Base-by-base conservation (phyloP, 2,797 vertebrate genomes). In the Tolypeutes matacus region DNA sequence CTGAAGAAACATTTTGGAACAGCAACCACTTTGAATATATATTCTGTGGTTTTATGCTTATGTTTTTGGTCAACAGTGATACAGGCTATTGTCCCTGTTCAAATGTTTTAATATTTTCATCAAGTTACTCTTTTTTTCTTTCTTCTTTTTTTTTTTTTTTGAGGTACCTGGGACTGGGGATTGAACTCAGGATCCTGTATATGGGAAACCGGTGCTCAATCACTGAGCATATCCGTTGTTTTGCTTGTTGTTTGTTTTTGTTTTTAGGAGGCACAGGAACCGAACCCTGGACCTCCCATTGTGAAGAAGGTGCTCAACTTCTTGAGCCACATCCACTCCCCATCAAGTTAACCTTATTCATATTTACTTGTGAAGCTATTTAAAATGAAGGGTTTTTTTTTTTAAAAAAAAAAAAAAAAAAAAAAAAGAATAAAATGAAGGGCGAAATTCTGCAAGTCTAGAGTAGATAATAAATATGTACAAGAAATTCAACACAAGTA, bases 301-400 rank as follows among this genome's bases (percentile, higher is more conserved):
- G 46, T 2, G 8, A 46, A 46, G 11, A 5, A 46, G 46, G 8
- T 46, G 46, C 5, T 46, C 46, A 46, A 46, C 46, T 8, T 1
- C 46, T 46, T 46, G 46, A 5, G 46, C 46, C 46, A 46, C 46
- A 46, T 46, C 46, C 9, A 9, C 46, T 46, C 46, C 46, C 46
- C 89, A 87, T 78, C 67, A 95, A 89, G 20, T 80, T 77, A 96
- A 70, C 78, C 51, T 87, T 92, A 96, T 36, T 94, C 92, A 15
- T 92, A 85, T 85, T 91, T 96, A 95, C 51, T 94, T 89, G 73
- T 93, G 69, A 93, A 96, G 77, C 69, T 96, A 86, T 78, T 91
- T 93, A 96, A 93, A 93, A 91, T 85, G 87, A 90, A 89, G 67
- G 91, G 62, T 83, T 64, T 46, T 46, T 11, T 8, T 46, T 5